Conservation (phyloP, 2,888 invertebrate genomes). For the Andrena hattorfiana region DNA sequence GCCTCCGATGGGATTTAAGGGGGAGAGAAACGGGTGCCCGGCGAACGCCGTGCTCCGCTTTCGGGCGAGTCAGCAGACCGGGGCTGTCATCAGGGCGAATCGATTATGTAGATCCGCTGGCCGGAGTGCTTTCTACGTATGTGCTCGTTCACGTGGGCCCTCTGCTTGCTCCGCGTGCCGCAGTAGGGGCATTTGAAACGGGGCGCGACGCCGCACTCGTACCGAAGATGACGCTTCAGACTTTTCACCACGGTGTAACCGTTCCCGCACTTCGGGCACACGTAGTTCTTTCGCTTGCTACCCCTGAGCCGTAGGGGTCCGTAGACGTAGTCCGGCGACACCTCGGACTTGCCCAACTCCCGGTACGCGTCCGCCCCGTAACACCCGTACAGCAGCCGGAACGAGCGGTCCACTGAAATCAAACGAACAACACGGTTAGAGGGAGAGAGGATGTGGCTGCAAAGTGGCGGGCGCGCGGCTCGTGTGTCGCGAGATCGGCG, state of each 20-base stretch:
- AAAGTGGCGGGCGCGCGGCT: not conserved
- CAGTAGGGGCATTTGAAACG: conserved; percentile 83
- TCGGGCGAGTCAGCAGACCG: not conserved
- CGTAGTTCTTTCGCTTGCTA: conserved; percentile 64
- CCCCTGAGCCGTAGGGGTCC: conserved; percentile 45
- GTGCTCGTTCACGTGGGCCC: conserved; percentile 80
- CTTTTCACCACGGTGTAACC: conserved; percentile 87
- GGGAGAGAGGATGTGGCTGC: not conserved
- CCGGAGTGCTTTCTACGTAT: conserved; percentile 79
- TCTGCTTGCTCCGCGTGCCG: conserved; percentile 79
- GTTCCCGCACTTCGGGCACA: conserved; percentile 86
- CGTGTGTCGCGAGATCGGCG: not conserved
- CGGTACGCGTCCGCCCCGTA: conserved; percentile 54
- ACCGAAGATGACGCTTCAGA: conserved; percentile 84
- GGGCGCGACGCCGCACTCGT: conserved; percentile 82
- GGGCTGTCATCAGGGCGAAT: conserved; percentile 65
- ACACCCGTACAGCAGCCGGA: conserved; percentile 63
- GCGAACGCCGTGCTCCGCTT: not conserved
- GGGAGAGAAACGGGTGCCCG: not conserved
- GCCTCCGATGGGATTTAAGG: not conserved
- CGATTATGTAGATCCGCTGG: conserved; percentile 77
- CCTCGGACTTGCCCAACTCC: conserved; percentile 55
- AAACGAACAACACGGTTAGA: conserved; percentile 63
- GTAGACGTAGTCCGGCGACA: conserved; percentile 56
- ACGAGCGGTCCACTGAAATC: conserved; percentile 72